Evolutionary conservation across 2,888 invertebrate genomes (phyloP).

Genomic region (Acanthosoma haemorrhoidale): DNA sequence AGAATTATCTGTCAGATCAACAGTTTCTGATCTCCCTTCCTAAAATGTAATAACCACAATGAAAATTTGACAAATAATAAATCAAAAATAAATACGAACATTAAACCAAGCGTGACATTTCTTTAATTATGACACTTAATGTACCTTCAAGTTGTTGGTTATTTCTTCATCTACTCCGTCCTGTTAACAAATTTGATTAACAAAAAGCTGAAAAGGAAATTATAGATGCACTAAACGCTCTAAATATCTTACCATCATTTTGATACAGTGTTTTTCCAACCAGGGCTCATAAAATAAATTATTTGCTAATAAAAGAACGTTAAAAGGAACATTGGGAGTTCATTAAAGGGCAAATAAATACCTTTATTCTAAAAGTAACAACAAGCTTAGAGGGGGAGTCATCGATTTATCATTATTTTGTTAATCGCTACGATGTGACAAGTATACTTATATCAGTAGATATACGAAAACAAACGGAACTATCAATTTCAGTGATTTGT

Average conservation of each 20-base stretch:
- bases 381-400: too few relatives aligned
- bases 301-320: too few relatives aligned
- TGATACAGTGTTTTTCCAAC: neutral
- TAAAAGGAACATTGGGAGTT: too few relatives aligned
- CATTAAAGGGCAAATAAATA: too few relatives aligned
- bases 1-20: conserved; percentile 45
- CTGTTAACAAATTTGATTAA: neutral
- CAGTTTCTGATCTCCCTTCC: conserved; percentile 44
- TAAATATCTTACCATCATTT: conserved; percentile 16
- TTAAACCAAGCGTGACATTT: neutral
- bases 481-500: too few relatives aligned
- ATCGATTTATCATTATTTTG: too few relatives aligned
- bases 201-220: neutral
- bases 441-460: too few relatives aligned
- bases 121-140: too few relatives aligned
- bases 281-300: neutral
- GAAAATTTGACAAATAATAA: neutral
- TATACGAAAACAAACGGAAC: too few relatives aligned
- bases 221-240: neutral
- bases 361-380: too few relatives aligned
- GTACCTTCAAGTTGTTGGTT: conserved; percentile 16
- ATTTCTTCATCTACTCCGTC: conserved; percentile 24
- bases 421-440: too few relatives aligned
- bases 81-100: neutral
- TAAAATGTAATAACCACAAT: conserved; percentile 30